These are phyloP conservation scores for Nesometra sesokonis DNA, from an alignment of 35 echinoderm and acorn worm genomes.

Conservation along the genomic window DNA sequence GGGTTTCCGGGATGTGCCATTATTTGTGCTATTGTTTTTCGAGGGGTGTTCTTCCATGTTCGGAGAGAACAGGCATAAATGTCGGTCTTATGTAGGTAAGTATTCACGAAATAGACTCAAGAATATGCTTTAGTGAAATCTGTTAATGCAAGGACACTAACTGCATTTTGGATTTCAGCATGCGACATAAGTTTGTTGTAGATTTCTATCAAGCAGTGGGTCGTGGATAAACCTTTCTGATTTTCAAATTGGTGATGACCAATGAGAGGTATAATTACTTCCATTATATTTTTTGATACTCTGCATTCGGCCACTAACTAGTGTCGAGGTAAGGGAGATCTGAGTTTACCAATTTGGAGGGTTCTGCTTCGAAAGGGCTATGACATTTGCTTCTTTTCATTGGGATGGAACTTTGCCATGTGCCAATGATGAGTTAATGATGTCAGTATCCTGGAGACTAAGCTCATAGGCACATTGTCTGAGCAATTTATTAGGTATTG, in stretches of 20 bases:
- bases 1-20: too few species aligned
- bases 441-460: constrained; percentile 1
- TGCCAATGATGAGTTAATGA: constrained; percentile 4
- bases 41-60: too few species aligned
- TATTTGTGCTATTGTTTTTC: too few species aligned
- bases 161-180: not conserved
- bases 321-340: not conserved
- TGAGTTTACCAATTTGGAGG: too few species aligned
- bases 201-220: constrained; percentile 17
- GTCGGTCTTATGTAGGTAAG: too few species aligned
- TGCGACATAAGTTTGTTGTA: constrained; percentile 15
- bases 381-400: constrained; percentile 25
- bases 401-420: constrained; percentile 7
- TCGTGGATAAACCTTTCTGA: constrained; percentile 12
- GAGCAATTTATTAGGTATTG: not conserved
- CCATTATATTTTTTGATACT: not conserved
- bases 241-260: constrained; percentile 6
- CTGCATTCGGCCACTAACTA: constrained; percentile 20
- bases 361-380: too few species aligned
- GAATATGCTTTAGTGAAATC: constrained; percentile 23
- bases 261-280: constrained; percentile 6
- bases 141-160: too few species aligned
- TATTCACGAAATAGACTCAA: too few species aligned
- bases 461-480: constrained; percentile 13
- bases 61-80: too few species aligned